phyloP scores from a whole-genome alignment of 2,113 vertebrate genomes.

The Amia ocellicauda region DNA sequence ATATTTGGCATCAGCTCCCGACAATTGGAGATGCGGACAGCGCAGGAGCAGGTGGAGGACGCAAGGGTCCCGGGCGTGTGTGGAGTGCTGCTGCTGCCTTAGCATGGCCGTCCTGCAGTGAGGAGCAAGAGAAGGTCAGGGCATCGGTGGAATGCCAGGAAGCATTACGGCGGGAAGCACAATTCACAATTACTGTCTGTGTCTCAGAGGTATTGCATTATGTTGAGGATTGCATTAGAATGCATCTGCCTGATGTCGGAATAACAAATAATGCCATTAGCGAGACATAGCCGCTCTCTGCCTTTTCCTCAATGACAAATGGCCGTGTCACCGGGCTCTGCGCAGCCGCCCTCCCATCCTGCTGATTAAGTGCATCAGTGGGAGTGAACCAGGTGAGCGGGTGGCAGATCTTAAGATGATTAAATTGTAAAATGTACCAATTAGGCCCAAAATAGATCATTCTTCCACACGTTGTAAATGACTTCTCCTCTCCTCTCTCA shows the following conservation, averaged over 20 bases:
- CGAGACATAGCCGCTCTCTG: conserved; percentile 39
- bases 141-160: not conserved
- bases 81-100: too few relatives aligned
- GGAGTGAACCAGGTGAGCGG: conserved; percentile 6
- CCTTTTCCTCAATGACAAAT: conserved; percentile 47
- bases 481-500: not conserved
- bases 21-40: too few relatives aligned
- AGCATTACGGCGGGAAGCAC: not conserved
- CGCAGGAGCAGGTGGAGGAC: too few relatives aligned
- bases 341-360: not conserved
- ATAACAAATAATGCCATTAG: conserved; percentile 56
- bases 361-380: conserved; percentile 9
- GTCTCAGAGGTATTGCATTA: not conserved
- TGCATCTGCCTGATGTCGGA: conserved; percentile 43
- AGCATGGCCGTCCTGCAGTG: not conserved
- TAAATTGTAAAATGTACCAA: conserved; percentile 37
- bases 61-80: too few relatives aligned
- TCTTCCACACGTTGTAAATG: not conserved
- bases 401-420: conserved; percentile 34
- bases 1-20: too few relatives aligned
- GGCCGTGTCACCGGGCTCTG: conserved; percentile 18
- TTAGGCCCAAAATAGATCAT: conserved; percentile 27
- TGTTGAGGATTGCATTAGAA: conserved; percentile 39
- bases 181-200: conserved; percentile 4
- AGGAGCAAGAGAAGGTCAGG: not conserved